Base-by-base conservation (phyloP, 2,113 vertebrate species). In the Gallinago jamesoni region DNA sequence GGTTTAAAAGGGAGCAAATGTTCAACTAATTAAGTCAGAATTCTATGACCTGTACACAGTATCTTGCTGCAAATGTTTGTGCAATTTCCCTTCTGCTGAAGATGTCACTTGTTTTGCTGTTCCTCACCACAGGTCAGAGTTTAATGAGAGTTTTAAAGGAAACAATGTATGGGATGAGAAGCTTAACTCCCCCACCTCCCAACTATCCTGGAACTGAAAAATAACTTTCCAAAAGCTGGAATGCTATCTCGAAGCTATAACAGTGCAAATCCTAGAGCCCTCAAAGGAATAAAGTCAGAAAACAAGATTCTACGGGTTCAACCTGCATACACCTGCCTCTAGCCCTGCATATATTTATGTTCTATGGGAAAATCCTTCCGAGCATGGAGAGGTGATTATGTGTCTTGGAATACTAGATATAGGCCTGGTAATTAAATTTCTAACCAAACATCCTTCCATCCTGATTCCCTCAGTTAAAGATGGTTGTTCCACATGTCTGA, bases 311-410 rank as follows among this genome's bases (percentile, higher is more conserved):
- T 52, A 76, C 16, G 3, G 33, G 76, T 94, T 94, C 39, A 43
- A 33, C 47, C 53, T 87, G 84, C 60, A 68, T 56, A 94, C 92
- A 87, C 17, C 31, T 78, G 56, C 60, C 56, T 60, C 39, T 50
- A 89, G 52, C 14, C 30, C 56, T 91, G 72, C 16, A 59, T 64
- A 33, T 0, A 33, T 75, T 89, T 56, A 55, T 50, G 5, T 64
- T 94, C 56, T 75, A 56, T 91, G 81, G 69, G 80, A 97, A 95
- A 95, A 89, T 60, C 7, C 7, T 90, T 77, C 67, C 74, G 53
- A 95, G 66, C 10, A 67, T 19, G 56, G 43, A 78, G 28, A 53
- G 50, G 20, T 59, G 59, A 63, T 88, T 70, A 74, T 59, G 7
- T 63, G 21, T 74, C 60, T 77, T 81, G 47, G 37, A 59, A 86